A percentile compares a stretch with the other conserved stretches of the same genome.
Conservation (phyloP, 2,888 invertebrate genomes). For the Aplocera efformata region DNA sequence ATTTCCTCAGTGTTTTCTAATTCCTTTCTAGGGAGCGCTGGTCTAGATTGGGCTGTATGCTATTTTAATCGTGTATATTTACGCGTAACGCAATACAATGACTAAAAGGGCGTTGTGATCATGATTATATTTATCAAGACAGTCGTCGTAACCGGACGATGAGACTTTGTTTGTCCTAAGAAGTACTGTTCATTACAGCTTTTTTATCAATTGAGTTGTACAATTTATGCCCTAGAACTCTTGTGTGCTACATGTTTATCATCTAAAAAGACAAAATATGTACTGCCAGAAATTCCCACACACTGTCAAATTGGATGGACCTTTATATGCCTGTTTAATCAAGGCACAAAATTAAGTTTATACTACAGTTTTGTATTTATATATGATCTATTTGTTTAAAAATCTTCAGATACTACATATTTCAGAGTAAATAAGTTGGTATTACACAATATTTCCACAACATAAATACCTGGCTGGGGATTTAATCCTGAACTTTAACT, state of each 20-base stretch:
- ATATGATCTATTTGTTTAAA: too few relatives aligned
- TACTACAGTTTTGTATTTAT: too few relatives aligned
- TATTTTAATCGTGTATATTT: background rate
- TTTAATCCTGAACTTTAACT: too few relatives aligned
- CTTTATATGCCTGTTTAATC: too few relatives aligned
- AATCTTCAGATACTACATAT: too few relatives aligned
- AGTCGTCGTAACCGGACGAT: slow-evolving; percentile 43
- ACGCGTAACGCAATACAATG: slow-evolving; percentile 17
- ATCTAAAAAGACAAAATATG: background rate
- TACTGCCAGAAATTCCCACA: slow-evolving; percentile 3
- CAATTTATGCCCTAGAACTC: background rate
- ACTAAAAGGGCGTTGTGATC: slow-evolving; percentile 67
- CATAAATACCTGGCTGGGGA: too few relatives aligned
- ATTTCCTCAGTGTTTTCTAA: background rate
- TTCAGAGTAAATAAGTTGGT: too few relatives aligned
- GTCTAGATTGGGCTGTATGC: background rate
- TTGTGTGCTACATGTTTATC: slow-evolving; percentile 26
- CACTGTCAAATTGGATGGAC: background rate
- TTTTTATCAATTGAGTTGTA: background rate
- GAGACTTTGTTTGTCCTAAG: slow-evolving; percentile 13
- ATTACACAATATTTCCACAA: too few relatives aligned
- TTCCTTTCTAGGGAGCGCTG: background rate
- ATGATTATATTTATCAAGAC: slow-evolving; percentile 55
- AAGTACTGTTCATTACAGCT: background rate
- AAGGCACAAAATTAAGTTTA: too few relatives aligned